Evolutionary conservation across 2,113 vertebrate species (phyloP).

Genomic region (Taxidea taxus): DNA sequence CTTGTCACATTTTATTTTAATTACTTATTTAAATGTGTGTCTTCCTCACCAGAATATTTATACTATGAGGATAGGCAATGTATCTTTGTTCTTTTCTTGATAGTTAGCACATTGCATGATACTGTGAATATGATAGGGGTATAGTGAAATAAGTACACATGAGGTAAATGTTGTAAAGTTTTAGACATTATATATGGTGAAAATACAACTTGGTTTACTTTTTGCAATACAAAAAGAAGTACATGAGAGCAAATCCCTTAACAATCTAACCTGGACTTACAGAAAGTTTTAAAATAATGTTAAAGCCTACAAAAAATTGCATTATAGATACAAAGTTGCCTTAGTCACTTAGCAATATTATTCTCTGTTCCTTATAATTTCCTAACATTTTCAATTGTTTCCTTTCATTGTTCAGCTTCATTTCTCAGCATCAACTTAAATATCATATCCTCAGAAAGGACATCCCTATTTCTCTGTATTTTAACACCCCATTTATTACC

Average conservation of each 20-base stretch:
- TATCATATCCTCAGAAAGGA: neutral
- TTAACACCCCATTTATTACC: neutral
- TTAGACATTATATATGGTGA: neutral
- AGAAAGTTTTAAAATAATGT: conserved; percentile 6
- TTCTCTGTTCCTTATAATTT: neutral
- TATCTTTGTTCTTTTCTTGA: neutral
- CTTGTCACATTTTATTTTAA: neutral
- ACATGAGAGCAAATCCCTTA: neutral
- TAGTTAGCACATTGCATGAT: neutral
- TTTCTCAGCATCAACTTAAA: neutral
- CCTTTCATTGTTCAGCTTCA: neutral
- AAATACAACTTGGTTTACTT: neutral
- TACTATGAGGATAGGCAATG: neutral
- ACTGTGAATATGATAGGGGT: neutral
- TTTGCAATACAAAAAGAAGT: neutral
- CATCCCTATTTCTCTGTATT: neutral
- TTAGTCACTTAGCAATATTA: neutral
- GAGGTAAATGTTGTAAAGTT: neutral
- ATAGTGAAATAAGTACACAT: neutral
- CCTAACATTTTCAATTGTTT: neutral
- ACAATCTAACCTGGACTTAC: neutral
- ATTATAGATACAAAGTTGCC: neutral
- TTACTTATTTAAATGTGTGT: neutral
- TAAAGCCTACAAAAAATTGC: neutral
- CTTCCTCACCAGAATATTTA: neutral